Percentiles rank a stretch among this genome's conserved stretches.
Conservation (phyloP, 1,140 invertebrate genomes). For the Caenorhabditis briggsae region DNA sequence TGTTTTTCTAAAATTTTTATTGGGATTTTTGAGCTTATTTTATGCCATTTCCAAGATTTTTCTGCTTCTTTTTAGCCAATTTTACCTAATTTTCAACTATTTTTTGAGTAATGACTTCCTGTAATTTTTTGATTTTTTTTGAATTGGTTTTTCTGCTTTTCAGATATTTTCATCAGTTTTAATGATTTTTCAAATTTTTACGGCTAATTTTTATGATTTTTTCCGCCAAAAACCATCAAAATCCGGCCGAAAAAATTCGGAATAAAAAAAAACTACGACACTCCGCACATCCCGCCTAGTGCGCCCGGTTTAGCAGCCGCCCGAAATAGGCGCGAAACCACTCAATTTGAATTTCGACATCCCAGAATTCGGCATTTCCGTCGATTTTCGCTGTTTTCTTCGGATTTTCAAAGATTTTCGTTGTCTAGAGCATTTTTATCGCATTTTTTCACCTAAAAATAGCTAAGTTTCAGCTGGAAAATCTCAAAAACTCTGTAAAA, state of each 20-base stretch:
- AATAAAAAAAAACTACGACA: not conserved
- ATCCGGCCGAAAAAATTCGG: not conserved
- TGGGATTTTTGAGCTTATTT: no score
- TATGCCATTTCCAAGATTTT: no score
- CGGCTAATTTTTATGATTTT: no score
- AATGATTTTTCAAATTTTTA: no score
- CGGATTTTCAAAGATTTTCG: not conserved
- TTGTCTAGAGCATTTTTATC: not conserved
- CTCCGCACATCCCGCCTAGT: not conserved
- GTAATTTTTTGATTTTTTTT: no score
- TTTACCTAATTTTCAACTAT: no score
- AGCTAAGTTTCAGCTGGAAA: not conserved
- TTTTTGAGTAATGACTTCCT: no score
- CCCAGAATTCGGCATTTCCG: not conserved
- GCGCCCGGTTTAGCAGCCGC: not conserved
- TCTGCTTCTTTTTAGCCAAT: no score
- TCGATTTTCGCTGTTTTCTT: not conserved
- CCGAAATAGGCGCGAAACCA: not conserved
- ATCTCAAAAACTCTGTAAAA: not conserved
- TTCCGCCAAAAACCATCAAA: not conserved
- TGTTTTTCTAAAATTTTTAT: no score
- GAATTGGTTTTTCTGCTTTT: no score
- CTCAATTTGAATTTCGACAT: not conserved
- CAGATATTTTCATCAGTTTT: no score
- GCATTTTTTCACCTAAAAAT: not conserved